A percentile compares a stretch with the other conserved stretches of the same genome.
phyloP scores from a whole-genome alignment of 2,888 invertebrate species.

The Zygaena filipendulae region DNA sequence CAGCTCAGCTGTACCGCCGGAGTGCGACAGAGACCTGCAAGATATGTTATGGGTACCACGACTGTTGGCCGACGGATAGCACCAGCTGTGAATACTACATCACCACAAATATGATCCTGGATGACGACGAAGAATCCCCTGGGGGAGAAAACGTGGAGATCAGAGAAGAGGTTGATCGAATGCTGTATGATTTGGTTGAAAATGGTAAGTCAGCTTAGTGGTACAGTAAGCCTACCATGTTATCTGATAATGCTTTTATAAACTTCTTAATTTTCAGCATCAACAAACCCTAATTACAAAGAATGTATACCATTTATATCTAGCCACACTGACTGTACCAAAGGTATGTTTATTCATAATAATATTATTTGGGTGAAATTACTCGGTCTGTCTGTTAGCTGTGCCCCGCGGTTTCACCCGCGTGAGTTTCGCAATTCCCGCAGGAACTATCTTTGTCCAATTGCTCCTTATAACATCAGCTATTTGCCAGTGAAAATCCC shows the following conservation, averaged over 20 bases:
- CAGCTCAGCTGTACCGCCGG: slow-evolving; percentile 14
- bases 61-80: slow-evolving; percentile 25
- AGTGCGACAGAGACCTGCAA: slow-evolving; percentile 20
- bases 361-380: too few species aligned
- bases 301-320: slow-evolving; percentile 44
- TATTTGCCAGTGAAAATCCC: too few species aligned
- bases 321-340: slow-evolving; percentile 35
- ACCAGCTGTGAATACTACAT: slow-evolving; percentile 30
- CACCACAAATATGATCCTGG: slow-evolving; percentile 18
- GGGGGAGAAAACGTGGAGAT: slow-evolving; percentile 10
- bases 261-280: slow-evolving; percentile 22
- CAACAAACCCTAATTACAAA: slow-evolving; percentile 12
- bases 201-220: slow-evolving; percentile 29
- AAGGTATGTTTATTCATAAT: slow-evolving; percentile 34
- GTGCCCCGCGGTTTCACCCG: too few species aligned
- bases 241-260: not conserved
- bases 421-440: too few species aligned
- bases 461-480: too few species aligned
- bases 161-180: slow-evolving; percentile 21
- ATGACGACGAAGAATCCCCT: slow-evolving; percentile 13
- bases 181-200: slow-evolving; percentile 26
- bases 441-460: too few species aligned
- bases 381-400: not conserved
- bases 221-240: not conserved
- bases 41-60: slow-evolving; percentile 26